Percentiles rank a stretch among this genome's conserved stretches.
Evolutionary conservation across 2,113 vertebrate species (phyloP).

Genomic region (Actenoides hombroni): DNA sequence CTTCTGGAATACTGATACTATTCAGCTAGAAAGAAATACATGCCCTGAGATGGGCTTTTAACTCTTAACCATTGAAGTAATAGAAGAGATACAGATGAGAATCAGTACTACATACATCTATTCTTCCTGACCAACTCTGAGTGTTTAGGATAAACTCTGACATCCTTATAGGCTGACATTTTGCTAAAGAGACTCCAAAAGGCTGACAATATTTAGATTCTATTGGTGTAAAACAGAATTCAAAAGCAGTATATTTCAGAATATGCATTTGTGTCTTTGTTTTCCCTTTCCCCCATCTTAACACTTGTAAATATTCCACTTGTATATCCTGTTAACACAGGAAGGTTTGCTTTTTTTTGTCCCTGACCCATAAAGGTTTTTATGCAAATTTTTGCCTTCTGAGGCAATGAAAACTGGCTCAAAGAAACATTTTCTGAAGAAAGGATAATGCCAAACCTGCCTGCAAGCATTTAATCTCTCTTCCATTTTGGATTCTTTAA

Average conservation of each 20-base stretch:
- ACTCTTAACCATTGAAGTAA: not conserved
- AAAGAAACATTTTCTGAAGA: not conserved
- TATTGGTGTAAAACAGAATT: not conserved
- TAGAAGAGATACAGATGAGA: not conserved
- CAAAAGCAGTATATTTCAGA: not conserved
- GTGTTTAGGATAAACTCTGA: not conserved
- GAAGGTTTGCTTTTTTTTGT: not conserved
- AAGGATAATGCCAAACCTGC: not conserved
- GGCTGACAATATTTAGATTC: not conserved
- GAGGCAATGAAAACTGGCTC: not conserved
- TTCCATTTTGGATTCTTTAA: not conserved
- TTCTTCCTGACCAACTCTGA: not conserved
- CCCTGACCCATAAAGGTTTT: not conserved
- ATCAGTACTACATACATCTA: not conserved
- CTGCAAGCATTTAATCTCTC: not conserved
- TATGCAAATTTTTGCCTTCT: not conserved
- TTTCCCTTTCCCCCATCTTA: not conserved
- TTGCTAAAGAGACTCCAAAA: not conserved
- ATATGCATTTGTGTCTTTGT: not conserved
- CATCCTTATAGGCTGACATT: not conserved
- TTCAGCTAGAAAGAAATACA: not conserved
- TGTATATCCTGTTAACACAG: not conserved
- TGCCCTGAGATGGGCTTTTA: not conserved
- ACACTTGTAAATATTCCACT: not conserved
- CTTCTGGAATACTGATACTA: not conserved